These are phyloP conservation scores for Sebastes reedi DNA, from an alignment of 2,797 vertebrate species.

Conservation along the genomic window DNA sequence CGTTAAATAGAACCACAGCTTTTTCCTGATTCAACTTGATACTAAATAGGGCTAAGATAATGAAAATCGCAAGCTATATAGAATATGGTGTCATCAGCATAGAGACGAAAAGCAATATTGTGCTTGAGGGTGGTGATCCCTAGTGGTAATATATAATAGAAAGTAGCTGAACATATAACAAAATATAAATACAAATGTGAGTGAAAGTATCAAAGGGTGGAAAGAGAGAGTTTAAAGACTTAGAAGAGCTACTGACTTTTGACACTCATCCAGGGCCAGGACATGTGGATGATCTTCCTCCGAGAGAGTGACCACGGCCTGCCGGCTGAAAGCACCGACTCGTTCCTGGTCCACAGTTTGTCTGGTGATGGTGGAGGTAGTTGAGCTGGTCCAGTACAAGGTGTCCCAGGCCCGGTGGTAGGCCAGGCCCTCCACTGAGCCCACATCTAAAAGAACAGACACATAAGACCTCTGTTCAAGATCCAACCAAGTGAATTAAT, in stretches of 20 bases:
- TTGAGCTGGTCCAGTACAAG: conserved; percentile 98
- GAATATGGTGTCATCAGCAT: not conserved
- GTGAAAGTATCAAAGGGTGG: too few relatives aligned
- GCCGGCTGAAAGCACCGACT: conserved; percentile 84
- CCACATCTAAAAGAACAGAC: conserved; percentile 87
- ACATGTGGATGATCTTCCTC: conserved; percentile 97
- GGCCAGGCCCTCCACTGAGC: conserved; percentile 96
- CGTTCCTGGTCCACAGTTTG: conserved; percentile 90
- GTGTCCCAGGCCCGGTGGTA: conserved; percentile 96
- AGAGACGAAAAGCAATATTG: not conserved
- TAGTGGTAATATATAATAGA: not conserved
- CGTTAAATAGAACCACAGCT: not conserved
- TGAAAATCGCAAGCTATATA: not conserved
- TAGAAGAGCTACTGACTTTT: conserved; percentile 85
- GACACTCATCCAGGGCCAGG: conserved; percentile 94
- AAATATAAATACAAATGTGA: not conserved
- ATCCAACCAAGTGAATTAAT: not conserved
- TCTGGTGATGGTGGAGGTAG: conserved; percentile 93
- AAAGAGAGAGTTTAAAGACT: not conserved
- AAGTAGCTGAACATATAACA: not conserved
- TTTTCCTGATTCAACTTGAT: not conserved
- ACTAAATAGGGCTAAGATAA: not conserved
- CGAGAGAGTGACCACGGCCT: conserved; percentile 92
- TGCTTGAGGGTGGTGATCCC: not conserved
- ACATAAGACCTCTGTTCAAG: not conserved